Evolutionary conservation across 2,113 vertebrate species (phyloP).

Genomic region (Albula goreensis): DNA sequence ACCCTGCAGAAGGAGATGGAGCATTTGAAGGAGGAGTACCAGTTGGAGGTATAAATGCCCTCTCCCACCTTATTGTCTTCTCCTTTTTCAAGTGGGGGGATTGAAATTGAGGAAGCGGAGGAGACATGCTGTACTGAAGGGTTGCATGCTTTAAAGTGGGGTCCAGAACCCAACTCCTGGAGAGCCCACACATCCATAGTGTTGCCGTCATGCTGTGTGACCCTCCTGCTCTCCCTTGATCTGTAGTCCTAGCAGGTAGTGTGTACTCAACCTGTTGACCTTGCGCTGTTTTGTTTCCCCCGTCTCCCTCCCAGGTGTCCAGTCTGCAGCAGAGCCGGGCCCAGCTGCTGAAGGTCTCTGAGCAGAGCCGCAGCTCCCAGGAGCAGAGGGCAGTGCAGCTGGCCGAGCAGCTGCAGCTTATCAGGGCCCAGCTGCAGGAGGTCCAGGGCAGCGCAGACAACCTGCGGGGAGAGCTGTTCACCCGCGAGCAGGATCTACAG

Average conservation of each 20-base stretch:
- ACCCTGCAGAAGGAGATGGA: conserved; percentile 70
- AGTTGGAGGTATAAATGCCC: conserved; percentile 61
- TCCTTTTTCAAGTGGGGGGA: neutral
- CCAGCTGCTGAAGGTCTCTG: conserved; percentile 56
- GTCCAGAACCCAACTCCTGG: too few relatives aligned
- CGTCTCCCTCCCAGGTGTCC: conserved; percentile 54
- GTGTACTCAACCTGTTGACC: conserved; percentile 42
- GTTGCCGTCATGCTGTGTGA: too few relatives aligned
- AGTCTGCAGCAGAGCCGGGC: conserved; percentile 62
- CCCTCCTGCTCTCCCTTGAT: too few relatives aligned
- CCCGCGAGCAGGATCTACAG: conserved; percentile 69
- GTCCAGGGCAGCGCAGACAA: conserved; percentile 57
- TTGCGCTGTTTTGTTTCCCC: conserved; percentile 36
- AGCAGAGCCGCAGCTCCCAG: conserved; percentile 50
- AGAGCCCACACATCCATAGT: too few relatives aligned
- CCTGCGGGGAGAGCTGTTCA: conserved; percentile 71
- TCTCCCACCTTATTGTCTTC: neutral
- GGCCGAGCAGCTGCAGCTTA: conserved; percentile 65
- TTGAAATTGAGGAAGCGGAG: neutral
- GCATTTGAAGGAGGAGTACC: conserved; percentile 62
- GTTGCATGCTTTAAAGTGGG: too few relatives aligned
- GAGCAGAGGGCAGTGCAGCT: conserved; percentile 73
- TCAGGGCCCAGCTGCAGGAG: conserved; percentile 65
- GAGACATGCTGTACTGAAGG: too few relatives aligned
- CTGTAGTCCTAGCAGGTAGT: neutral